These are phyloP conservation scores for Lanius ludovicianus DNA, from an alignment of 2,113 vertebrate species.

Conservation along the genomic window DNA sequence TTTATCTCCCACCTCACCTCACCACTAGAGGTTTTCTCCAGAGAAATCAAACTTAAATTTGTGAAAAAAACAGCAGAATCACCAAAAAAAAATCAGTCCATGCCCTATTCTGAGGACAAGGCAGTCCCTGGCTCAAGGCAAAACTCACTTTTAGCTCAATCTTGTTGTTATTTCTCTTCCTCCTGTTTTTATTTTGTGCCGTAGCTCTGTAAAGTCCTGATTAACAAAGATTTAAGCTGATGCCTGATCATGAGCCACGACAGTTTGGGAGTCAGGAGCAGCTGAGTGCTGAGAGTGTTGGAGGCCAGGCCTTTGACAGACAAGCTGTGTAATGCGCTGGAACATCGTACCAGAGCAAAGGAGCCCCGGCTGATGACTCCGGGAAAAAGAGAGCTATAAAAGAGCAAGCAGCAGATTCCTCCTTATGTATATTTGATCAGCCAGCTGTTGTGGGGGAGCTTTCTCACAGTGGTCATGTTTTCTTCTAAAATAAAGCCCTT, in stretches of 20 bases:
- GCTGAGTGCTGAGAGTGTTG: background rate
- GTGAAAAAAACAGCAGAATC: background rate
- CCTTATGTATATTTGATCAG: constrained; percentile 41
- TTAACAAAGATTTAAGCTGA: background rate
- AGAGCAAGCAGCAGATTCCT: background rate
- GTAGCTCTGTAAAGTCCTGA: background rate
- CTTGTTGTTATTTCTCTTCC: background rate
- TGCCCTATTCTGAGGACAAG: rapidly evolving
- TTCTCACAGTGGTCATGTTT: background rate
- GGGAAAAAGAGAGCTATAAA: background rate
- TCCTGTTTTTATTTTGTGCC: background rate
- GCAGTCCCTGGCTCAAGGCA: background rate
- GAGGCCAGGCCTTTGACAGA: background rate
- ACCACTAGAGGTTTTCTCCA: background rate
- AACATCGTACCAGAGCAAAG: background rate
- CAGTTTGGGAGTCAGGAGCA: background rate
- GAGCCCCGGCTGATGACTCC: background rate
- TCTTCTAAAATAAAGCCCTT: background rate
- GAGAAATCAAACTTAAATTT: background rate
- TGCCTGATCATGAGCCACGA: background rate
- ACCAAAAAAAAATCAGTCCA: background rate
- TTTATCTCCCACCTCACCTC: background rate
- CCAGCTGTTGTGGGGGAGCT: background rate
- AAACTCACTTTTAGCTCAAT: background rate
- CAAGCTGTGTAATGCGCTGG: background rate